Base-by-base conservation (phyloP, 2,888 invertebrate species). In the Ptilodon capucinus region DNA sequence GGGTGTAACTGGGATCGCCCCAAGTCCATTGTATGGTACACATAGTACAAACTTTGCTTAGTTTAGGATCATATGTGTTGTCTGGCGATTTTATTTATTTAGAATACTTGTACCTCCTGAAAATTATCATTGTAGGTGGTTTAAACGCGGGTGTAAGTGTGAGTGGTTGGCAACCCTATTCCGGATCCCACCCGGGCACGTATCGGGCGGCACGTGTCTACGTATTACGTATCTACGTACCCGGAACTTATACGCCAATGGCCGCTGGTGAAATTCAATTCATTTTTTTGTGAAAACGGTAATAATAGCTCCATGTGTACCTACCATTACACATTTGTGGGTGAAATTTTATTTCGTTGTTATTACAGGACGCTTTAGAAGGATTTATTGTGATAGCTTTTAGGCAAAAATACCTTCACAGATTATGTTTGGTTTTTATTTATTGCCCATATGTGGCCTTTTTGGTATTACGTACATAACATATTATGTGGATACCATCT, bases 201-300 rank as follows among this genome's bases (percentile, higher is more conserved):
- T 38, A 38, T 19, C 19, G 38, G 19, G n/a, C 18, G 9, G 42
- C 28, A 42, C 32, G 32, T 32, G 32, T 19, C 18, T 42, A 18
- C 16, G 9, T 39, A 19, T 28, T n/a, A 40, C 25, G 32, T 32
- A 42, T 17, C 30, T 32, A 18, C 16, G 23, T 41, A 13, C 11
- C 38, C 38, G 19, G 38, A 46, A 35, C 38, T 41, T 19, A 28
- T 25, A 17, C 17, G 16, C 32, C 43, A 38, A 44, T 30, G 32
- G 50, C 32, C 39, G 34, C 40, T 34, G 40, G 36, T 11, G 16
- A 13, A 38, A 42, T 36, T 41, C 45, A 41, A 46, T 45, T 25
- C 25, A 6, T 16, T 13, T 38, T 19, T 38, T 38, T 35, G 14
- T 17, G 38, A 17, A 17, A 18, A 19, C 38, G n/a, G 17, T 38